These are phyloP conservation scores for Scaptodrosophila latifasciaeformis DNA, from an alignment of 2,888 invertebrate genomes.

Conservation along the genomic window DNA sequence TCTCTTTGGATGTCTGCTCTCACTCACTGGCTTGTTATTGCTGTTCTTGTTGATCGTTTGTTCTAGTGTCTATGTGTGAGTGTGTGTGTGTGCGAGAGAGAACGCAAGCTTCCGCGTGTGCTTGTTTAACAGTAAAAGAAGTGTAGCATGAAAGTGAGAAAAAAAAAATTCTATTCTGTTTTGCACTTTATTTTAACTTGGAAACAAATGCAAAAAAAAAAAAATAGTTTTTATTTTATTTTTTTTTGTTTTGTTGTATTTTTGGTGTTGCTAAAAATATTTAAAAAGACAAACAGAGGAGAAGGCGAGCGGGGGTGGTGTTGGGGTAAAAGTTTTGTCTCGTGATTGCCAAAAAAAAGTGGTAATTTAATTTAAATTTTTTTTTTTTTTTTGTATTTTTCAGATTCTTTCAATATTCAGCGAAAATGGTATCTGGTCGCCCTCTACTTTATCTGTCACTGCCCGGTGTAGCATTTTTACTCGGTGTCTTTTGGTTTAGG, in stretches of 20 bases:
- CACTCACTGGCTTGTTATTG: neutral
- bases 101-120: slow-evolving; percentile 64
- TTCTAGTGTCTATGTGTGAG: too few species aligned
- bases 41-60: too few species aligned
- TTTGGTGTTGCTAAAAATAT: slow-evolving; percentile 55
- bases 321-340: too few species aligned
- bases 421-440: slow-evolving; percentile 84
- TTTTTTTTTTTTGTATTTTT: too few species aligned
- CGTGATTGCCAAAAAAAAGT: neutral
- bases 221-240: too few species aligned
- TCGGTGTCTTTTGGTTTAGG: slow-evolving; percentile 88
- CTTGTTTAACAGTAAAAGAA: too few species aligned
- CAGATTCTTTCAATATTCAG: slow-evolving; percentile 74
- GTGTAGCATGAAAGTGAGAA: too few species aligned
- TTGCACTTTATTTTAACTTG: too few species aligned
- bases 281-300: slow-evolving; percentile 17
- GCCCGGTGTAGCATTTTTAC: slow-evolving; percentile 85
- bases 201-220: too few species aligned
- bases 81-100: too few species aligned
- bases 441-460: slow-evolving; percentile 86
- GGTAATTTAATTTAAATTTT: neutral
- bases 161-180: too few species aligned
- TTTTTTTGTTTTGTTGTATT: slow-evolving; percentile 58
- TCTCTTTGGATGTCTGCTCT: slow-evolving; percentile 7
- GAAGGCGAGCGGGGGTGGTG: too few species aligned